Conservation (phyloP, 2,888 invertebrate species). For the Camponotus fellah region DNA sequence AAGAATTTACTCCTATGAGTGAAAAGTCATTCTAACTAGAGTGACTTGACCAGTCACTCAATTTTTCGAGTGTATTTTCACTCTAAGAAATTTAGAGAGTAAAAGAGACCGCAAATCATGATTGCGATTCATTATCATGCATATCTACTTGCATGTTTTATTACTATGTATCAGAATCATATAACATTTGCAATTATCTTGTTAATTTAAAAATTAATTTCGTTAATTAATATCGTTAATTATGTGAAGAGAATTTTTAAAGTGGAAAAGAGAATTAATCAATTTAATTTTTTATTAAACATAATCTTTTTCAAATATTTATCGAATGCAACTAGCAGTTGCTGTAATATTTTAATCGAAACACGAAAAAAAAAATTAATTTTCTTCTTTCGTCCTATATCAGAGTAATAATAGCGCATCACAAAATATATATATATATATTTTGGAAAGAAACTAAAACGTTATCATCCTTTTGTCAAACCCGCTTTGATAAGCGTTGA, state of each 20-base stretch:
- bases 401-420: not conserved
- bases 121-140: not conserved
- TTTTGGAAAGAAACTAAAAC: not conserved
- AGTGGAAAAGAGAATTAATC: not conserved
- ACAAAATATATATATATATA: not conserved
- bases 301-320: not conserved
- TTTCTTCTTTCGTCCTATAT: not conserved
- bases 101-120: not conserved
- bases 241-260: not conserved
- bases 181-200: not conserved
- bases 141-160: not conserved
- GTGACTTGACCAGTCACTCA: too few species aligned
- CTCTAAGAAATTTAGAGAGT: too few species aligned
- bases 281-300: not conserved
- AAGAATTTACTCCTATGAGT: too few species aligned
- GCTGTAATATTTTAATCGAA: not conserved
- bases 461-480: not conserved
- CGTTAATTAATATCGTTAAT: not conserved
- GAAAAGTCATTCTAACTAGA: too few species aligned
- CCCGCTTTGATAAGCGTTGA: conserved; percentile 34
- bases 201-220: not conserved
- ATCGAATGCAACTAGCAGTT: not conserved
- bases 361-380: not conserved
- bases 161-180: not conserved
- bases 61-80: too few species aligned